These are phyloP conservation scores for Tragelaphus strepsiceros DNA, from an alignment of 2,113 vertebrate genomes.

Conservation along the genomic window DNA sequence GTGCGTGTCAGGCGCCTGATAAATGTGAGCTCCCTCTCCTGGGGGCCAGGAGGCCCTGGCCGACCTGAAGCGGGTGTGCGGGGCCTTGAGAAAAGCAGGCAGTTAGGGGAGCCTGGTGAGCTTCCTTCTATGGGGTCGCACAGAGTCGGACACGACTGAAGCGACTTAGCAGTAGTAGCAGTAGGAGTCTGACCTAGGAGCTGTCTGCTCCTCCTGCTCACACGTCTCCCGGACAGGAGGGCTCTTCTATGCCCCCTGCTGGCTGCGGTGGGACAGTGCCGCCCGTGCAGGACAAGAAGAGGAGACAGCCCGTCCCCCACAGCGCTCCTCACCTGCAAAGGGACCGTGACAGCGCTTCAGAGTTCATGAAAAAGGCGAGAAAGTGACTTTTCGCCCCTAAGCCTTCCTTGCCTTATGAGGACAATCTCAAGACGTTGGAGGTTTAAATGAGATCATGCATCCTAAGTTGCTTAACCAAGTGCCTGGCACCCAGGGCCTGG, in stretches of 20 bases:
- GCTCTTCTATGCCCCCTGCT: neutral
- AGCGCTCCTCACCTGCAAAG: neutral
- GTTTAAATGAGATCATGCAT: no score
- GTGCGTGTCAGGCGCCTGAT: rapidly evolving
- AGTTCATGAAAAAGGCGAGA: no score
- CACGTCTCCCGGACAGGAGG: no score
- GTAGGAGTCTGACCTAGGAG: neutral
- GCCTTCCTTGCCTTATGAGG: neutral
- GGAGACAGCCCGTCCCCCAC: rapidly evolving
- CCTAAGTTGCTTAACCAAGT: rapidly evolving
- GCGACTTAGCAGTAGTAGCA: no score
- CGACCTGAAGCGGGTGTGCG: neutral
- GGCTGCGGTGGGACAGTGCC: neutral
- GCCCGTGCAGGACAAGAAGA: neutral
- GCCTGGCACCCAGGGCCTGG: rapidly evolving
- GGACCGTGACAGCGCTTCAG: neutral
- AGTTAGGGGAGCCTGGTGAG: no score
- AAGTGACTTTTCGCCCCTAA: no score
- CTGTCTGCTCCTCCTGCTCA: neutral
- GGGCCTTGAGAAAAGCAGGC: neutral
- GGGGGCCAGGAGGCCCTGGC: neutral
- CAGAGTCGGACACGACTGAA: no score
- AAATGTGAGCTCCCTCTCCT: rapidly evolving
- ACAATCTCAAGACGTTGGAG: neutral
- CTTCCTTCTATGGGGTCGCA: no score